Evolutionary conservation across 2,113 vertebrate genomes (phyloP).

Genomic region (Strix aluco): DNA sequence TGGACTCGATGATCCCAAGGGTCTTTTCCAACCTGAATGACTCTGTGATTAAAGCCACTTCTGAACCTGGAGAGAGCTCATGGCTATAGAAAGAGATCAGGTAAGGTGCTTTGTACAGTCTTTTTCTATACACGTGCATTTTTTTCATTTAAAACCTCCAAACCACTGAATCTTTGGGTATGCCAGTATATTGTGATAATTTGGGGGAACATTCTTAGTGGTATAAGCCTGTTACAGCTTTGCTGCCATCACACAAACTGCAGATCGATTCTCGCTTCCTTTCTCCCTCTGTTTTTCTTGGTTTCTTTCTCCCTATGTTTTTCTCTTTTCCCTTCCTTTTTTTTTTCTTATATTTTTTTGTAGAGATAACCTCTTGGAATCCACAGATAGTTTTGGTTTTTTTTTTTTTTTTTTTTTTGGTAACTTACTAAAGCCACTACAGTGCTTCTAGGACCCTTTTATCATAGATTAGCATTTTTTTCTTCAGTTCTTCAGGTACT

Average conservation of each 20-base stretch:
- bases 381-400: neutral
- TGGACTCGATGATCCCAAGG: too few species aligned
- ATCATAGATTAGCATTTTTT: neutral
- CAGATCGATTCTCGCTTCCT: neutral
- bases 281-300: neutral
- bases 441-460: neutral
- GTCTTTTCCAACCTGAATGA: too few species aligned
- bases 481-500: neutral
- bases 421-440: neutral
- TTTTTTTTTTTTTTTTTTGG: neutral
- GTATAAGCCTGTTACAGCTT: neutral
- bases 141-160: neutral
- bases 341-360: neutral
- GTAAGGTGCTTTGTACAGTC: neutral
- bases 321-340: too few species aligned
- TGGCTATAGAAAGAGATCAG: neutral
- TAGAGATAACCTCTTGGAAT: neutral
- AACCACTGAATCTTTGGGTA: neutral
- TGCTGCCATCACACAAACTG: neutral
- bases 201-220: neutral
- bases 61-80: neutral
- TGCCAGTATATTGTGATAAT: neutral
- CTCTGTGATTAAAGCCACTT: neutral
- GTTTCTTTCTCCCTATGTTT: accelerated
- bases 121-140: accelerated